phyloP scores from a whole-genome alignment of 2,888 invertebrate species.

The Exephanes ischioxanthus region DNA sequence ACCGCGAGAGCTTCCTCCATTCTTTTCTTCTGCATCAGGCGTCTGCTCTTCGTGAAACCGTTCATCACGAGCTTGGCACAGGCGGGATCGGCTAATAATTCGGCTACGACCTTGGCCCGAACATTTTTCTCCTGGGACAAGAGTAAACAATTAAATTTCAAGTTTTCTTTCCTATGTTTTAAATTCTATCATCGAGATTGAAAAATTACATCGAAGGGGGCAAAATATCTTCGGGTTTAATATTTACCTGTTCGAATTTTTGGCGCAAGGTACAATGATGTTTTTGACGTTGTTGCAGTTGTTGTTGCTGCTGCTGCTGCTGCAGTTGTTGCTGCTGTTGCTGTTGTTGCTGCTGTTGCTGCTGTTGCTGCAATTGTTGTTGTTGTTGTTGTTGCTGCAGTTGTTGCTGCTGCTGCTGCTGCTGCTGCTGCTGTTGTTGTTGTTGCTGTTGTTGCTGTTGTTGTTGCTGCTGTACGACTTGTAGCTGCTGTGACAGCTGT shows the following conservation, averaged over 20 bases:
- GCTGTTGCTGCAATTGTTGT: conserved; percentile 69
- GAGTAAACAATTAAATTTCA: conserved; percentile 5
- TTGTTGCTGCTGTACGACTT: conserved; percentile 76
- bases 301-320: too few relatives aligned
- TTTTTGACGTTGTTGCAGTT: conserved; percentile 75
- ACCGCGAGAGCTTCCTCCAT: conserved; percentile 60
- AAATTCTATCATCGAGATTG: neutral
- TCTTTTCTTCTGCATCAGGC: conserved; percentile 62
- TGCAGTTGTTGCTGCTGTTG: conserved; percentile 68
- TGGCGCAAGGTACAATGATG: conserved; percentile 72
- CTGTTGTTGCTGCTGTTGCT: conserved; percentile 78
- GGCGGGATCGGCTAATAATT: conserved; percentile 64
- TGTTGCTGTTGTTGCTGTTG: conserved; percentile 74
- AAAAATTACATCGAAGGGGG: neutral
- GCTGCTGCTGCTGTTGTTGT: conserved; percentile 73
- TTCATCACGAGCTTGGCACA: conserved; percentile 65
- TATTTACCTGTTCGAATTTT: conserved; percentile 69
- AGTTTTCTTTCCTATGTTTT: neutral
- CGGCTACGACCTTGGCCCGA: conserved; percentile 66
- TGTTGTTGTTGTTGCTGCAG: conserved; percentile 76
- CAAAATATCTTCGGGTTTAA: neutral
- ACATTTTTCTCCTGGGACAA: conserved; percentile 63
- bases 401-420: conserved; percentile 77
- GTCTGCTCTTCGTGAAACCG: conserved; percentile 63
- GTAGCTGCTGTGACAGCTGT: conserved; percentile 74